phyloP scores from a whole-genome alignment of 1,140 invertebrate genomes.

The Rhopalosiphum maidis region DNA sequence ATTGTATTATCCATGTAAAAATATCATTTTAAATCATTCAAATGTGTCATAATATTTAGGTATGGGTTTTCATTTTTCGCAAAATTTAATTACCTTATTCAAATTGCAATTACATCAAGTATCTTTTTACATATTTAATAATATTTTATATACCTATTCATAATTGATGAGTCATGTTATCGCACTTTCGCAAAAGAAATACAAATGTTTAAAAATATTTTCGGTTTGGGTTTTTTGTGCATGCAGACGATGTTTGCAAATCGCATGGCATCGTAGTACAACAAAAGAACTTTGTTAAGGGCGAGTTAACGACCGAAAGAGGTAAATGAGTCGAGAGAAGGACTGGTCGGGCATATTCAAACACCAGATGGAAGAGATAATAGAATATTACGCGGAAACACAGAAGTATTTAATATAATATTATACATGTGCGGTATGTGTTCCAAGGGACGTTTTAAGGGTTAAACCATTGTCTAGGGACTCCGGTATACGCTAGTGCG shows the following conservation, averaged over 20 bases:
- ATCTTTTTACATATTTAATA: background rate
- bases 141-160: background rate
- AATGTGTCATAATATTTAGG: background rate
- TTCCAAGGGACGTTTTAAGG: constrained; percentile 56
- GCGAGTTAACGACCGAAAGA: constrained; percentile 57
- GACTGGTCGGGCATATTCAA: constrained; percentile 56
- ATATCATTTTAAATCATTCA: background rate
- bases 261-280: background rate
- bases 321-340: constrained; percentile 55
- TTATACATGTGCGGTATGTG: constrained; percentile 52
- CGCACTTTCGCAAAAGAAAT: background rate
- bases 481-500: constrained; percentile 31
- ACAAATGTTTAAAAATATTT: constrained; percentile 14
- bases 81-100: background rate
- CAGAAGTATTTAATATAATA: constrained; percentile 55
- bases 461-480: constrained; percentile 57
- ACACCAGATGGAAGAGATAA: constrained; percentile 58
- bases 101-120: background rate
- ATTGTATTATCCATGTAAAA: background rate
- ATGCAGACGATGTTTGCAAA: background rate
- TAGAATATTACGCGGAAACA: constrained; percentile 57
- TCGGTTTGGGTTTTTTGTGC: background rate
- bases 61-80: background rate
- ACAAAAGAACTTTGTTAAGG: constrained; percentile 53
- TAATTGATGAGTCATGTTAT: constrained; percentile 8